Percentiles rank a stretch among this genome's conserved stretches.
These are phyloP conservation scores for Myiopsitta monachus DNA, from an alignment of 2,113 vertebrate genomes.

Conservation along the genomic window DNA sequence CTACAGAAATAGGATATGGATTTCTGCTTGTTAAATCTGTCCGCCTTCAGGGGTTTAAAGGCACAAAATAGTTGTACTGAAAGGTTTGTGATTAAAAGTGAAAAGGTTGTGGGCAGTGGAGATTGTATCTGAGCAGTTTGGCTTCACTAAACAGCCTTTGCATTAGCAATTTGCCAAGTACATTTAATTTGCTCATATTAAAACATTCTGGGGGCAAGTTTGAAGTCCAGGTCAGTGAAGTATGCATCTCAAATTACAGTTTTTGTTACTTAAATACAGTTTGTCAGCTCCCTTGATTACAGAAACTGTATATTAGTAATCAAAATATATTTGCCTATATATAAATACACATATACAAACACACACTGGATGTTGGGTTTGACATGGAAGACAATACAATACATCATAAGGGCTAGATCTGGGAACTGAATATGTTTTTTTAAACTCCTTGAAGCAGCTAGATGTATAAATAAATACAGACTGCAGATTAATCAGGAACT, in stretches of 20 bases:
- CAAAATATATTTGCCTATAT: not conserved
- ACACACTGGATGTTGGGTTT: not conserved
- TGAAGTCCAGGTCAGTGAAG: not conserved
- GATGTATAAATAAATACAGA: not conserved
- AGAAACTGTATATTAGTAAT: not conserved
- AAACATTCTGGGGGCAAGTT: not conserved
- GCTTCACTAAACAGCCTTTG: not conserved
- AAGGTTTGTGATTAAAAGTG: slow-evolving; percentile 15
- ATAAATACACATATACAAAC: not conserved
- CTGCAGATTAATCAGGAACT: not conserved
- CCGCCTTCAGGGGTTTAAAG: not conserved
- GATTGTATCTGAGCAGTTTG: slow-evolving; percentile 24
- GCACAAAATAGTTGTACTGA: not conserved
- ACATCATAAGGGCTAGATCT: not conserved
- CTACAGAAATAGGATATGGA: not conserved
- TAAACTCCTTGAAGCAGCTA: not conserved
- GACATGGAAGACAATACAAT: not conserved
- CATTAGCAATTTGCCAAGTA: not conserved
- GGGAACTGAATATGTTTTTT: not conserved
- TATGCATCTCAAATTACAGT: not conserved
- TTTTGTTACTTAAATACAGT: not conserved
- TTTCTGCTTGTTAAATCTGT: not conserved
- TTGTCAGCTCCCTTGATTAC: not conserved
- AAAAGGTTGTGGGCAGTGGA: not conserved
- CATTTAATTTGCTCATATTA: not conserved